These are phyloP conservation scores for Hypotaenidia philippensis DNA, from an alignment of 2,797 vertebrate species.

Conservation along the genomic window DNA sequence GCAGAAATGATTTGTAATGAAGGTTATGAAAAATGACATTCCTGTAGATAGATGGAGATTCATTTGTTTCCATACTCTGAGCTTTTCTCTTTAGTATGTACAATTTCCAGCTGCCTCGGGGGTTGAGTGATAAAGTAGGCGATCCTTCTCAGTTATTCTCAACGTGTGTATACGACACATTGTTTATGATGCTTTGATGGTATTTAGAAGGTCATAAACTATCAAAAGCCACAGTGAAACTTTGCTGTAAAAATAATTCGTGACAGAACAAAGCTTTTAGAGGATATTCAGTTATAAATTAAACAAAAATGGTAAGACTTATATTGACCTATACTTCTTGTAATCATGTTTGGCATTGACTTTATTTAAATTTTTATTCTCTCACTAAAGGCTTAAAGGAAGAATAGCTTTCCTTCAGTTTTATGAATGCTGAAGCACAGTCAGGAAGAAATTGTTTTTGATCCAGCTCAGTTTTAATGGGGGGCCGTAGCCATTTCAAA, in stretches of 20 bases:
- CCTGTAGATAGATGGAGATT: constrained; percentile 24
- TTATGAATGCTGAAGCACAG: constrained; percentile 19
- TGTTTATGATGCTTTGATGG: constrained; percentile 57
- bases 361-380: constrained; percentile 52
- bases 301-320: constrained; percentile 19
- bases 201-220: constrained; percentile 63
- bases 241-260: constrained; percentile 31
- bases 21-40: constrained; percentile 37
- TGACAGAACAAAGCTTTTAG: constrained; percentile 51
- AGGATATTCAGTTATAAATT: constrained; percentile 54
- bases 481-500: constrained; percentile 3
- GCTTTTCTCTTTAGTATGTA: constrained; percentile 1
- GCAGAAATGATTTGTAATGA: constrained; percentile 41
- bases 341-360: constrained; percentile 18
- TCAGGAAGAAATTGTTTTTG: constrained; percentile 50
- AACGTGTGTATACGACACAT: neutral
- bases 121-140: neutral
- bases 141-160: constrained; percentile 62
- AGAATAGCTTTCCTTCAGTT: constrained; percentile 56
- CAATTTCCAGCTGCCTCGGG: constrained; percentile 53
- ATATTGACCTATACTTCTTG: constrained; percentile 31
- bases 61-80: neutral
- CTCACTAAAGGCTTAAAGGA: neutral
- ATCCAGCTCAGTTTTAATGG: neutral
- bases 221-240: constrained; percentile 29